A percentile compares a stretch with the other conserved stretches of the same genome.
phyloP scores from a whole-genome alignment of 2,797 vertebrate genomes.

The Scarus forsteni region DNA sequence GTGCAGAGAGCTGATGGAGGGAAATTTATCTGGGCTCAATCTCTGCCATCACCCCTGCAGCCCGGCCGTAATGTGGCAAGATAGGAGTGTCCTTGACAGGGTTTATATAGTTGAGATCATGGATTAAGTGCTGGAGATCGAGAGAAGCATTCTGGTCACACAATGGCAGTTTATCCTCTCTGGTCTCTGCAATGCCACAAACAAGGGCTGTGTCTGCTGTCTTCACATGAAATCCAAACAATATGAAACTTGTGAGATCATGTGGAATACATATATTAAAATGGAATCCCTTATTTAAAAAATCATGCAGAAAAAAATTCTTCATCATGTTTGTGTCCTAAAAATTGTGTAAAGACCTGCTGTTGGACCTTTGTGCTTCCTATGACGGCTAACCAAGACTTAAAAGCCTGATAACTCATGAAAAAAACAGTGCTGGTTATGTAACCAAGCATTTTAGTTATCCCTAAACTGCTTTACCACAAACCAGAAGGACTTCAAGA shows the following conservation, averaged over 20 bases:
- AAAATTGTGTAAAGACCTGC: too few relatives aligned
- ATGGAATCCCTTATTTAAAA: too few relatives aligned
- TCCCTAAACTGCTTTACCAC: too few relatives aligned
- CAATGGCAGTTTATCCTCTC: conserved; percentile 20
- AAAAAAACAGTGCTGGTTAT: too few relatives aligned
- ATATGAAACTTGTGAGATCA: background rate
- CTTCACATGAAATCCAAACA: background rate
- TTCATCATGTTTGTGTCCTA: too few relatives aligned
- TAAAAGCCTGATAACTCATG: too few relatives aligned
- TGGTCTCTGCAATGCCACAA: conserved; percentile 10
- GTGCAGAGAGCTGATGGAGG: conserved; percentile 24
- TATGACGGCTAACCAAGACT: too few relatives aligned
- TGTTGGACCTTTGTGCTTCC: too few relatives aligned
- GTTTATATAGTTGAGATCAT: conserved; percentile 25
- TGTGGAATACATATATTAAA: too few relatives aligned
- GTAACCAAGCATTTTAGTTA: too few relatives aligned
- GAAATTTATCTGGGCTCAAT: conserved; percentile 36
- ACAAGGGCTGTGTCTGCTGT: background rate
- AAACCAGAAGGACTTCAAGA: too few relatives aligned
- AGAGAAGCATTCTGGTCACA: conserved; percentile 43
- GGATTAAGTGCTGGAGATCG: conserved; percentile 8
- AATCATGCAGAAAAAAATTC: too few relatives aligned
- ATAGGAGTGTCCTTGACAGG: conserved; percentile 48
- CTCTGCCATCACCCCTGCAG: conserved; percentile 15
- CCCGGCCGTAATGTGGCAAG: background rate